A percentile compares a stretch with the other conserved stretches of the same genome.
phyloP scores from a whole-genome alignment of 2,797 vertebrate species.

The Kryptolebias ocellatus region DNA sequence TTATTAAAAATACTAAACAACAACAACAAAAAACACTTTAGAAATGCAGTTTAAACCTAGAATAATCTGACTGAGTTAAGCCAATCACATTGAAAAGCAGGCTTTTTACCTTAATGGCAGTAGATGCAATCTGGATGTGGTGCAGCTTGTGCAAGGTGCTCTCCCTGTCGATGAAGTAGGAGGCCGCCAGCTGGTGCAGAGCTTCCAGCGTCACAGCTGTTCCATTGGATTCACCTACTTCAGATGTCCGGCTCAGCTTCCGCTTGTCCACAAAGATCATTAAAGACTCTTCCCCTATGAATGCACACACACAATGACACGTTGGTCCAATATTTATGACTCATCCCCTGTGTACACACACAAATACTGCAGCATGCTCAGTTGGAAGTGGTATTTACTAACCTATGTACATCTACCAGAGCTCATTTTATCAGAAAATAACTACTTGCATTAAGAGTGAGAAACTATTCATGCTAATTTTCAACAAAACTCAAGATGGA shows the following conservation, averaged over 20 bases:
- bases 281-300: conserved; percentile 94
- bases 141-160: conserved; percentile 94
- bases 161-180: conserved; percentile 97
- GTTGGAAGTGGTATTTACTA: conserved; percentile 12
- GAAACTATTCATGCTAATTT: background rate
- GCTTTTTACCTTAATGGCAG: conserved; percentile 93
- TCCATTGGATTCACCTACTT: conserved; percentile 87
- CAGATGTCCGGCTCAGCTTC: conserved; percentile 90
- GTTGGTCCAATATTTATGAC: conserved; percentile 17
- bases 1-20: conserved; percentile 9
- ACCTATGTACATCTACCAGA: conserved; percentile 12
- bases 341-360: conserved; percentile 3
- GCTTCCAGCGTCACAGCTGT: conserved; percentile 90
- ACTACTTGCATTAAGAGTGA: background rate
- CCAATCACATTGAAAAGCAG: conserved; percentile 22
- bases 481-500: background rate
- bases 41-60: background rate
- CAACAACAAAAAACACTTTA: conserved; percentile 9
- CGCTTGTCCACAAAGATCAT: conserved; percentile 99
- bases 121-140: conserved; percentile 96
- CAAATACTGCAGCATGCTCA: too few relatives aligned
- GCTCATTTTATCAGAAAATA: background rate
- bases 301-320: conserved; percentile 7
- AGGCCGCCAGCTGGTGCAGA: conserved; percentile 94
- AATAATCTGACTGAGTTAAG: background rate